Conservation (phyloP, 2,888 invertebrate species). For the Cerastoderma edule region DNA sequence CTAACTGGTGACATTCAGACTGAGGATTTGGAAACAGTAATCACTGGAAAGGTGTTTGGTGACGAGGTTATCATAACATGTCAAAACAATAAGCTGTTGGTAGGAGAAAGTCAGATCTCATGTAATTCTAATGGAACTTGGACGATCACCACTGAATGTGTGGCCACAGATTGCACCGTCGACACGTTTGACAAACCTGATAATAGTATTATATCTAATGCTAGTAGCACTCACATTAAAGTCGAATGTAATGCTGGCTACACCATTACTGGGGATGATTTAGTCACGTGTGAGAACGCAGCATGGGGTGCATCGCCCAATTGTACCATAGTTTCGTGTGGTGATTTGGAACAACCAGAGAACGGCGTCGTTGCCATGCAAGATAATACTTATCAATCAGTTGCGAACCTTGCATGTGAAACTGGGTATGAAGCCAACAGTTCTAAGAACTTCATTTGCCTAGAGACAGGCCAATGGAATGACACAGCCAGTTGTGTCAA, state of each 20-base stretch:
- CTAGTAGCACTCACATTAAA: not conserved
- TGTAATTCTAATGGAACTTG: conserved; percentile 6
- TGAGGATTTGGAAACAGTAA: not conserved
- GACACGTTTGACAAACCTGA: conserved; percentile 5
- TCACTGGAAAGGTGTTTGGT: not conserved
- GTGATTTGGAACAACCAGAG: not conserved
- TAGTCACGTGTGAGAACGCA: not conserved
- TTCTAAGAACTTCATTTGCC: not conserved
- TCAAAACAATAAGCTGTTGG: not conserved
- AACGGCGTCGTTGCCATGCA: not conserved
- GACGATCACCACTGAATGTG: not conserved
- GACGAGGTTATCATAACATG: not conserved
- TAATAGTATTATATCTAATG: not conserved
- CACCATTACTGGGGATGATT: not conserved
- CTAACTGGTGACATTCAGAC: not conserved
- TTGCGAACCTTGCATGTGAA: not conserved
- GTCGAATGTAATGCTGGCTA: not conserved
- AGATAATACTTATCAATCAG: not conserved
- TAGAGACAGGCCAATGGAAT: not conserved
- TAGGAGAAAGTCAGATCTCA: not conserved
- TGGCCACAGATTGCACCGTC: not conserved
- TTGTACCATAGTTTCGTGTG: conserved; percentile 10
- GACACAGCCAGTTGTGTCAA: not conserved
- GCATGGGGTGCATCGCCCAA: not conserved
- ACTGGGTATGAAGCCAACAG: not conserved